Evolutionary conservation across 1,140 invertebrate species (phyloP).

Genomic region (Caenorhabditis tropicalis): DNA sequence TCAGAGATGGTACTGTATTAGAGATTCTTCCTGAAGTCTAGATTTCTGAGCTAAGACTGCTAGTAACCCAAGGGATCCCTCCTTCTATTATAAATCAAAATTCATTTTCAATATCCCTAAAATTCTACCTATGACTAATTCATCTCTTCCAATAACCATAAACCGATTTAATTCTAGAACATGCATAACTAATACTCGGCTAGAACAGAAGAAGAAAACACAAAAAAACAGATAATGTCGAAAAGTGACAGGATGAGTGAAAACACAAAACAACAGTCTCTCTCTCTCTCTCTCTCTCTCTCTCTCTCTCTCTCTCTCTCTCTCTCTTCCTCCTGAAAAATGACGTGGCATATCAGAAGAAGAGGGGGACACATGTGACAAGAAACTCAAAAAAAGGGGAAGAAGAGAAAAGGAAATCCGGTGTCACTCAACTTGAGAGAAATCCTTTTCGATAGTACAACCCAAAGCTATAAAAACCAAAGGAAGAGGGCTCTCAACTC

Average conservation of each 20-base stretch:
- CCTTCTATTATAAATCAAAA: too few relatives aligned
- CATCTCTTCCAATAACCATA: background rate
- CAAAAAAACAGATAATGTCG: background rate
- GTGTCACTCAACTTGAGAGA: conserved; percentile 16
- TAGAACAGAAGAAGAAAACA: too few relatives aligned
- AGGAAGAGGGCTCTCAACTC: background rate
- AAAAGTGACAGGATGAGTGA: background rate
- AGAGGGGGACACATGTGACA: background rate
- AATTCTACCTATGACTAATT: background rate
- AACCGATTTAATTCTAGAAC: background rate
- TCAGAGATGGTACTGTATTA: too few relatives aligned
- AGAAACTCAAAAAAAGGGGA: background rate
- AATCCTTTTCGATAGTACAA: background rate
- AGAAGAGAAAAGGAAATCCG: background rate
- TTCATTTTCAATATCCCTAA: background rate
- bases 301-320: too few relatives aligned
- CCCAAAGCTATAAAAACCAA: background rate
- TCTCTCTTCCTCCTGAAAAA: too few relatives aligned
- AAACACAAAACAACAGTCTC: background rate
- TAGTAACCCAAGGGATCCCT: too few relatives aligned
- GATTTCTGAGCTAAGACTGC: too few relatives aligned
- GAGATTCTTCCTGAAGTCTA: too few relatives aligned
- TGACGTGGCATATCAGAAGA: background rate
- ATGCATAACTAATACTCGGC: background rate
- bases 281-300: too few relatives aligned